phyloP scores from a whole-genome alignment of 1,140 invertebrate genomes.

The Drosophila prosaltans region DNA sequence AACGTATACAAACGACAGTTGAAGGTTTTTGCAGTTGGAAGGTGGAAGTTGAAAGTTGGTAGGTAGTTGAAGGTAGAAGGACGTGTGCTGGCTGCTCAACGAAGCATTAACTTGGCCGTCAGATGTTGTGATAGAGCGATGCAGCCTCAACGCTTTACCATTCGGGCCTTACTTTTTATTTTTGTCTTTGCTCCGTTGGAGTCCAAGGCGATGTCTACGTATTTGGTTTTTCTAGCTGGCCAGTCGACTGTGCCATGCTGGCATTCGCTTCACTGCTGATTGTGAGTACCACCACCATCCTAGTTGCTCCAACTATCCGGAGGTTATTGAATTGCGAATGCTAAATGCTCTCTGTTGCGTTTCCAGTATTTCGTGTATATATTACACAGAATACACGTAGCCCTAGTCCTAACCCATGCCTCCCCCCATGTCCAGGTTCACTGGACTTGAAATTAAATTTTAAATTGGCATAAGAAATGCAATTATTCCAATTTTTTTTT shows the following conservation, averaged over 20 bases:
- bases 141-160: constrained; percentile 10
- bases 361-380: constrained; percentile 14
- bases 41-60: neutral
- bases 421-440: constrained; percentile 31
- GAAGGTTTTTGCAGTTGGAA: constrained; percentile 5
- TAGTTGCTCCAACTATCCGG: constrained; percentile 11
- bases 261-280: constrained; percentile 18
- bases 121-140: constrained; percentile 51
- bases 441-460: constrained; percentile 54
- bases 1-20: neutral
- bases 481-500: constrained; percentile 41
- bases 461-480: constrained; percentile 39
- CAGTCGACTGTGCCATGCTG: constrained; percentile 20
- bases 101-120: constrained; percentile 68
- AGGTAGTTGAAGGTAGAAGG: constrained; percentile 6
- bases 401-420: neutral
- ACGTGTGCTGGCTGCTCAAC: constrained; percentile 48
- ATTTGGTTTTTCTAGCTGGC: constrained; percentile 14
- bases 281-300: constrained; percentile 17
- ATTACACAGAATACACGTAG: constrained; percentile 18
- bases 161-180: constrained; percentile 21
- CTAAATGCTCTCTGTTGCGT: constrained; percentile 23
- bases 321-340: constrained; percentile 56
- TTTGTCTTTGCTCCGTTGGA: constrained; percentile 25
- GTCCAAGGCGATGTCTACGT: constrained; percentile 26